Conservation (phyloP, 2,113 vertebrate species). For the Oophaga pumilio region DNA sequence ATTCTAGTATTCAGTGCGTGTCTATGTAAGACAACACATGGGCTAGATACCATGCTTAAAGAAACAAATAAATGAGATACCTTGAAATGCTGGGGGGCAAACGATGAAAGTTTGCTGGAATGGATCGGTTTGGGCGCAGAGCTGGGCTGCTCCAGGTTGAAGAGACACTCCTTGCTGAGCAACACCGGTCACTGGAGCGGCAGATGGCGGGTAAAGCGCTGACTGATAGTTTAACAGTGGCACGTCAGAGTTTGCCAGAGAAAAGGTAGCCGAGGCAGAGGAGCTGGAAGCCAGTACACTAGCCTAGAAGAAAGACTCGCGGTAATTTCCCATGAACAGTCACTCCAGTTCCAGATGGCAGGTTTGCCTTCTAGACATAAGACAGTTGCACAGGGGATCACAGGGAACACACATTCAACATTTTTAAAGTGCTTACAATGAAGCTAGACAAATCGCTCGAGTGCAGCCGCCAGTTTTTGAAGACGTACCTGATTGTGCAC, state of each 20-base stretch:
- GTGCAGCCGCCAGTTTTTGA: not conserved
- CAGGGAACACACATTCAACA: no score
- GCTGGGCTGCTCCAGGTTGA: constrained; percentile 89
- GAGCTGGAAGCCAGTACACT: constrained; percentile 81
- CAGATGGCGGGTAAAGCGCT: constrained; percentile 91
- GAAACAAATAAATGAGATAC: constrained; percentile 67
- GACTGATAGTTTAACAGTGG: constrained; percentile 94
- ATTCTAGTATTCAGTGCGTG: no score
- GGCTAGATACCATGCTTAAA: not conserved
- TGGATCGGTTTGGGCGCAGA: constrained; percentile 91
- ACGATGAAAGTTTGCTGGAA: constrained; percentile 98
- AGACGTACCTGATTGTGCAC: constrained; percentile 89
- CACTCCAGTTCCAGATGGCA: not conserved
- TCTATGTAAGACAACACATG: no score
- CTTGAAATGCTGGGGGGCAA: constrained; percentile 94
- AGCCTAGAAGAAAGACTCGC: constrained; percentile 65
- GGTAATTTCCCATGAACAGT: not conserved
- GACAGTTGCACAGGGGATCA: no score
- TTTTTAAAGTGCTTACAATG: no score
- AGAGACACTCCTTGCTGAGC: constrained; percentile 89
- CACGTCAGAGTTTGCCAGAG: constrained; percentile 88
- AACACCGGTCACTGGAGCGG: constrained; percentile 91
- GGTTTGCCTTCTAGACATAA: not conserved
- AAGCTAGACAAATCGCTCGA: not conserved
- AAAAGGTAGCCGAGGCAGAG: constrained; percentile 85